Evolutionary conservation across 2,113 vertebrate genomes (phyloP).

Genomic region (Naja naja): DNA sequence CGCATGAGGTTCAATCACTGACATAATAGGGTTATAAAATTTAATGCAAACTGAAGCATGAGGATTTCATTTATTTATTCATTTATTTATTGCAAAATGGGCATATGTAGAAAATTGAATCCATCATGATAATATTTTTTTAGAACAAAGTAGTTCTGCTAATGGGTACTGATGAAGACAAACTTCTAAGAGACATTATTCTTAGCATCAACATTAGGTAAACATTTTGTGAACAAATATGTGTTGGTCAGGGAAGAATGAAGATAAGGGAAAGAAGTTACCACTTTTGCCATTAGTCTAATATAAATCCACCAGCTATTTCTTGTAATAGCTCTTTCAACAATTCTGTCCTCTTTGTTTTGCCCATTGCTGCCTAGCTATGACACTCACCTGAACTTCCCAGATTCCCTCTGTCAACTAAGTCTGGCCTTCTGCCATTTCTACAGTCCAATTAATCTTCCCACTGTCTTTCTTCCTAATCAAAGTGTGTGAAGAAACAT

Average conservation of each 20-base stretch:
- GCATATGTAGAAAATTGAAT: slow-evolving; percentile 74
- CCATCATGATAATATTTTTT: slow-evolving; percentile 63
- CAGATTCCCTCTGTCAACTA: background rate
- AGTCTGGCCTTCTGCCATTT: background rate
- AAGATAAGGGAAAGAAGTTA: background rate
- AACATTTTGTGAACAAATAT: background rate
- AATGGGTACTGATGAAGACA: slow-evolving; percentile 27
- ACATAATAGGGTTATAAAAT: slow-evolving; percentile 53
- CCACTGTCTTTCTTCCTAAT: background rate
- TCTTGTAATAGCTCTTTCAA: background rate
- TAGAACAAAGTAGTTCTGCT: slow-evolving; percentile 58
- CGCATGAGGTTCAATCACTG: slow-evolving; percentile 71
- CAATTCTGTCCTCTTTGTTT: background rate
- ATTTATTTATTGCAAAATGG: slow-evolving; percentile 61
- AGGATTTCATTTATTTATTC: slow-evolving; percentile 54
- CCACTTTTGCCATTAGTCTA: background rate
- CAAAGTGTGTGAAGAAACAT: background rate
- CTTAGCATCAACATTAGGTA: background rate
- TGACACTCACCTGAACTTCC: background rate
- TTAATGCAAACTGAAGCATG: slow-evolving; percentile 49
- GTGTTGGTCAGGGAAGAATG: background rate
- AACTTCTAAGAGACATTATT: background rate
- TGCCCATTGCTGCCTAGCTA: background rate
- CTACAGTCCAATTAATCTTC: background rate
- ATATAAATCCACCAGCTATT: background rate